Percentiles rank a stretch among this genome's conserved stretches.
Conservation (phyloP, 2,797 vertebrate species). For the Pipistrellus nathusii region DNA sequence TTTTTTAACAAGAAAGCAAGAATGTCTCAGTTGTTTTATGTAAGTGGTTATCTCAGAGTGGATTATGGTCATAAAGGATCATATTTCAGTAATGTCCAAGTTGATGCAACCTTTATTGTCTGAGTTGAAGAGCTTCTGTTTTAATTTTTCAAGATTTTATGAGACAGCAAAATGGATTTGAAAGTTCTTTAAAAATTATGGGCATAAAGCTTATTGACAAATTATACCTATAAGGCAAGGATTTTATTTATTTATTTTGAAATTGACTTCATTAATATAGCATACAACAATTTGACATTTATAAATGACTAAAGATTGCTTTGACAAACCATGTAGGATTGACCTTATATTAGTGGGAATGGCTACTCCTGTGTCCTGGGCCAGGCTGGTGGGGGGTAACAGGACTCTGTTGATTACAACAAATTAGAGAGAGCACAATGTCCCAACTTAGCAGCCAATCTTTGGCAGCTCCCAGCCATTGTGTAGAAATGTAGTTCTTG, state of each 20-base stretch:
- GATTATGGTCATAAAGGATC: not conserved
- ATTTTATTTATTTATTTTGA: conserved; percentile 43
- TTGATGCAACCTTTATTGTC: not conserved
- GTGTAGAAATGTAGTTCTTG: not conserved
- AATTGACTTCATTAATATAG: conserved; percentile 42
- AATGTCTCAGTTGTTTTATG: not conserved
- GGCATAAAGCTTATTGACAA: not conserved
- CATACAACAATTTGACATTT: not conserved
- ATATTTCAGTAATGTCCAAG: not conserved
- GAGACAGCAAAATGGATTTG: not conserved
- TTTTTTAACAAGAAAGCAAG: not conserved
- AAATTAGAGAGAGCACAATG: not conserved
- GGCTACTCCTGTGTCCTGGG: not conserved
- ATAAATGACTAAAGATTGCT: not conserved
- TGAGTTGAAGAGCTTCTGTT: not conserved
- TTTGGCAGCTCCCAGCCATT: not conserved
- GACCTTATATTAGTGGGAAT: not conserved
- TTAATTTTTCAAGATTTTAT: conserved; percentile 6
- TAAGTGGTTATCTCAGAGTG: not conserved
- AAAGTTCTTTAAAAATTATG: conserved; percentile 32
- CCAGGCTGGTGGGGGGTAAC: not conserved
- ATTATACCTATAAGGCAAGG: not conserved
- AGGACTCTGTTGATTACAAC: not conserved
- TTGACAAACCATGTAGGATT: not conserved
- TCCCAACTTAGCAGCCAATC: not conserved